phyloP scores from a whole-genome alignment of 1,140 invertebrate genomes.

The Temnothorax longispinosus region DNA sequence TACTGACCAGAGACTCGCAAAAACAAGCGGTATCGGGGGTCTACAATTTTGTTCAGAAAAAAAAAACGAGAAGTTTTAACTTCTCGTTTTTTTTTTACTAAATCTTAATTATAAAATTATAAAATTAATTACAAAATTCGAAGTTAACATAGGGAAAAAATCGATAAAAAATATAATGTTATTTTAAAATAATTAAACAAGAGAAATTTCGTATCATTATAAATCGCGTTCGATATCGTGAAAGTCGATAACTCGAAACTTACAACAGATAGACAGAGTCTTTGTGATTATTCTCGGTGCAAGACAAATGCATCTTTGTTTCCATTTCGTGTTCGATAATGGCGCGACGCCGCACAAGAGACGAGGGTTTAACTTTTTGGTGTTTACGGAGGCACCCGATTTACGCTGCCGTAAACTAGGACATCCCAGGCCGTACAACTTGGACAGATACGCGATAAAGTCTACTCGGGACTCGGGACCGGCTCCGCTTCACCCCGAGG shows the following conservation, averaged over 20 bases:
- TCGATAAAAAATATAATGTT: background rate
- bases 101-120: background rate
- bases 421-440: constrained; percentile 65
- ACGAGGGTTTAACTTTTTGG: constrained; percentile 71
- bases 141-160: background rate
- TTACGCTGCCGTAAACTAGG: constrained; percentile 71
- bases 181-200: background rate
- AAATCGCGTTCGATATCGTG: background rate
- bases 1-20: background rate
- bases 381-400: constrained; percentile 50
- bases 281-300: background rate
- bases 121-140: background rate
- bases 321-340: constrained; percentile 31
- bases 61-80: background rate
- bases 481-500: constrained; percentile 68
- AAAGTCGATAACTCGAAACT: background rate
- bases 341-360: background rate
- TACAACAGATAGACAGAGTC: background rate
- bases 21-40: constrained; percentile 7
- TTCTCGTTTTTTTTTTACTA: background rate
- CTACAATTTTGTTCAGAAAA: constrained; percentile 64
- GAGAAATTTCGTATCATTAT: background rate
- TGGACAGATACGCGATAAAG: constrained; percentile 80
- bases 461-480: constrained; percentile 50
- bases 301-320: constrained; percentile 4